These are phyloP conservation scores for Desmophyllum pertusum DNA, from an alignment of 92 coral and sea anemone species.

Conservation along the genomic window DNA sequence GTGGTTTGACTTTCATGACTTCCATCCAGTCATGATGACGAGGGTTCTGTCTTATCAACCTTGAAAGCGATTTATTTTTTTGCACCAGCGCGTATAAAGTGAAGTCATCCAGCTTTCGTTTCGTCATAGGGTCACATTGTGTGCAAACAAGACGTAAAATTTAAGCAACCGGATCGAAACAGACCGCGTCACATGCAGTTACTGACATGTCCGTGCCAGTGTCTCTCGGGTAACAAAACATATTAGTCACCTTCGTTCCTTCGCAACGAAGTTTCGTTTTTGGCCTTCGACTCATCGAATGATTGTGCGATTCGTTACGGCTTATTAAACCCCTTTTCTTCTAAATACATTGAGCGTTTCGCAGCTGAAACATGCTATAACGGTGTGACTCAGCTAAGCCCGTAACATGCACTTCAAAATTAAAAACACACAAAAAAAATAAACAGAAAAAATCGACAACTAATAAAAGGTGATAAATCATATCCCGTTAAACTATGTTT, in stretches of 20 bases:
- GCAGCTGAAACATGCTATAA: background rate
- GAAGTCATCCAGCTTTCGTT: background rate
- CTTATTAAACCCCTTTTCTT: background rate
- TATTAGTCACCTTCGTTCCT: background rate
- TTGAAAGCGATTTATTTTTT: background rate
- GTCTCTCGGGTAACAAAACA: background rate
- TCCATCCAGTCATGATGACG: background rate
- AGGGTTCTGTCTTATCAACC: background rate
- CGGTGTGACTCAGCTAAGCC: background rate
- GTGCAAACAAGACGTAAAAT: slow-evolving; percentile 13
- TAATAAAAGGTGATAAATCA: background rate
- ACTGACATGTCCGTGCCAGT: background rate
- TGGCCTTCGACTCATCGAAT: background rate
- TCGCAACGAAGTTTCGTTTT: background rate
- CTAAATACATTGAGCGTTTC: background rate
- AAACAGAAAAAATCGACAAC: background rate
- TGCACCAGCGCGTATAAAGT: background rate
- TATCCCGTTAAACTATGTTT: background rate
- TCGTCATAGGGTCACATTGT: background rate
- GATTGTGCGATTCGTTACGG: slow-evolving; percentile 18
- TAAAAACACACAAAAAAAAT: background rate
- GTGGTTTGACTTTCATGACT: too few species aligned
- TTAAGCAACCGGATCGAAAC: background rate
- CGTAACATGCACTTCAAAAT: background rate
- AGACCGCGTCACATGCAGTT: background rate